These are phyloP conservation scores for Monomorium pharaonis DNA, from an alignment of 1,140 invertebrate genomes.

Conservation along the genomic window DNA sequence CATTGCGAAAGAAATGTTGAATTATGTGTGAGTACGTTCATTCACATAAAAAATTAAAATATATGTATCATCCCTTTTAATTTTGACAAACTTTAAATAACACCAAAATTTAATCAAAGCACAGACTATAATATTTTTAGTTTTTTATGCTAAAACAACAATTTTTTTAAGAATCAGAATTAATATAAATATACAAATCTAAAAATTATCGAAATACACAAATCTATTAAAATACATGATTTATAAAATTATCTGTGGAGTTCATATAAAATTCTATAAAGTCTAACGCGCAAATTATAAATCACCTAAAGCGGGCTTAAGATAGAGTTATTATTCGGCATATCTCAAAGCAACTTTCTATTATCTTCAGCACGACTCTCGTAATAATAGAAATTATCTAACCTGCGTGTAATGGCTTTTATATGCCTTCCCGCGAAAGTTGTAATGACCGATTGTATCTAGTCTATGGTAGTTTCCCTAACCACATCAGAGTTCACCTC, in stretches of 20 bases:
- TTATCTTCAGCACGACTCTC: conserved; percentile 37
- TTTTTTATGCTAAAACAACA: background rate
- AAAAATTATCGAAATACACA: background rate
- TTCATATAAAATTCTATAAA: background rate
- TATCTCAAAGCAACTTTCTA: conserved; percentile 31
- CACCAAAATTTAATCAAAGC: background rate
- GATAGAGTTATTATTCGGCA: conserved; percentile 31
- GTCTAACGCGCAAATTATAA: background rate
- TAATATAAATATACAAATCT: too few relatives aligned
- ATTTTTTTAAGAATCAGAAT: background rate
- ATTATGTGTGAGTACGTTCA: too few relatives aligned
- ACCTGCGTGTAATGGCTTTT: conserved; percentile 43
- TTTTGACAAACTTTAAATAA: background rate
- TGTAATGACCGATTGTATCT: conserved; percentile 57
- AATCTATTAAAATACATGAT: background rate
- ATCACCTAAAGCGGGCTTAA: conserved; percentile 13
- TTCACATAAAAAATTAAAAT: background rate
- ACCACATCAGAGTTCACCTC: conserved; percentile 44
- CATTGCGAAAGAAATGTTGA: background rate
- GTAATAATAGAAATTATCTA: conserved; percentile 56
- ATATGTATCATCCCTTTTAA: background rate
- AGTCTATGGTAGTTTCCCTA: conserved; percentile 42
- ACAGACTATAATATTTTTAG: background rate
- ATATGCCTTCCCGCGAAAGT: conserved; percentile 48
- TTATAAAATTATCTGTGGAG: background rate